These are phyloP conservation scores for Zaprionus gabonicus DNA, from an alignment of 1,140 invertebrate genomes.

Conservation along the genomic window DNA sequence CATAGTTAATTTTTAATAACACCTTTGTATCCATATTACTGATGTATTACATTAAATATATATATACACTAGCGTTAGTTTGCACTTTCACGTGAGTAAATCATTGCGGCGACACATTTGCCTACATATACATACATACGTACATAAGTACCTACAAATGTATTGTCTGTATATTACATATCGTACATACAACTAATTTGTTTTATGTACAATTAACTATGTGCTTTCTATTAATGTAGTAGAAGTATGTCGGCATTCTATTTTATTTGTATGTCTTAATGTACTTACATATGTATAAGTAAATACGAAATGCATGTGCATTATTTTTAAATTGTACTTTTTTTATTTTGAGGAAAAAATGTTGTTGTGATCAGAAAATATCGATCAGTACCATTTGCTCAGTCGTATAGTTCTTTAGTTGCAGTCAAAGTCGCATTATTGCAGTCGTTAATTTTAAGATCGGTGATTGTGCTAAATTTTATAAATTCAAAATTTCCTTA, in stretches of 20 bases:
- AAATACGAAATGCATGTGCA: constrained; percentile 66
- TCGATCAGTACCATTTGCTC: constrained; percentile 62
- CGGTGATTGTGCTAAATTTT: constrained; percentile 20
- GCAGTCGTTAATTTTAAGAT: constrained; percentile 34
- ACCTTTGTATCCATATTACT: not conserved
- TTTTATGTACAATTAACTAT: constrained; percentile 21
- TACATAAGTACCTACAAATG: not conserved
- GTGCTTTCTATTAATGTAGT: constrained; percentile 6
- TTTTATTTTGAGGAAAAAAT: constrained; percentile 64
- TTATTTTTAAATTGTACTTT: constrained; percentile 74
- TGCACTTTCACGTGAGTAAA: not conserved
- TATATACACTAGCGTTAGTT: not conserved
- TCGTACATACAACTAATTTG: constrained; percentile 6
- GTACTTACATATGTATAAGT: constrained; percentile 20
- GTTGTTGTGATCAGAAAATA: constrained; percentile 77
- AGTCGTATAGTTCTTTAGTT: constrained; percentile 74
- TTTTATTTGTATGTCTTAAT: constrained; percentile 16
- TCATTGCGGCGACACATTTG: constrained; percentile 2
- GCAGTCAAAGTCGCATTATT: constrained; percentile 64
- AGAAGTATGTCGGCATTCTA: constrained; percentile 17
- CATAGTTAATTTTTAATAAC: not conserved
- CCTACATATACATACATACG: constrained; percentile 27
- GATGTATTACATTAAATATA: not conserved
- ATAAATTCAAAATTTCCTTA: constrained; percentile 21
- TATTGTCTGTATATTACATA: constrained; percentile 18